Conservation (phyloP, 2,797 vertebrate genomes). For the Labeo calbasu region DNA sequence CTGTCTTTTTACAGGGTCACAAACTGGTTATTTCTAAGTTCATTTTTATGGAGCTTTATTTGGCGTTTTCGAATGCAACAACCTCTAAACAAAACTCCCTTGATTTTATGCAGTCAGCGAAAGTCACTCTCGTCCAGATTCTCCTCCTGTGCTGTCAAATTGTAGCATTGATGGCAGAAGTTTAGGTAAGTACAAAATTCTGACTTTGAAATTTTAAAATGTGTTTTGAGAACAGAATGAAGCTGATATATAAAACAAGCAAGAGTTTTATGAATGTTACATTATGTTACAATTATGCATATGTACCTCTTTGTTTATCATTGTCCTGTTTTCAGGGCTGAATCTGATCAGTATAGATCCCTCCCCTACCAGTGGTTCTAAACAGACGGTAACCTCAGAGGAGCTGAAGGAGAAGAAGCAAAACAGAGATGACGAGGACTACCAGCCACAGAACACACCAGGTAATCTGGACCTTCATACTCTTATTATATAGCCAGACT, state of each 20-base stretch:
- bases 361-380: not conserved
- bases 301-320: not conserved
- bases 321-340: slow-evolving; percentile 71
- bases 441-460: slow-evolving; percentile 66
- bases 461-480: slow-evolving; percentile 61
- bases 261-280: not conserved
- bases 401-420: slow-evolving; percentile 62
- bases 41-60: not conserved
- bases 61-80: not conserved
- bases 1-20: not conserved
- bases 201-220: not conserved
- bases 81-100: not conserved
- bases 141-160: slow-evolving; percentile 75
- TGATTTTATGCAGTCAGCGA: slow-evolving; percentile 38
- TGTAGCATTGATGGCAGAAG: slow-evolving; percentile 81
- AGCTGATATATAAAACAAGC: not conserved
- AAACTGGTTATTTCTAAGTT: not conserved
- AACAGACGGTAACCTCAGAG: slow-evolving; percentile 66
- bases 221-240: not conserved
- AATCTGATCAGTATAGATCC: slow-evolving; percentile 76
- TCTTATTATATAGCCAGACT: not conserved
- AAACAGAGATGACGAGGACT: slow-evolving; percentile 70
- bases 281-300: not conserved
- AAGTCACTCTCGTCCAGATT: slow-evolving; percentile 56
- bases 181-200: slow-evolving; percentile 72